Evolutionary conservation across 53 echinoderm and acorn worm species (phyloP).

Genomic region (Patiria pectinifera): DNA sequence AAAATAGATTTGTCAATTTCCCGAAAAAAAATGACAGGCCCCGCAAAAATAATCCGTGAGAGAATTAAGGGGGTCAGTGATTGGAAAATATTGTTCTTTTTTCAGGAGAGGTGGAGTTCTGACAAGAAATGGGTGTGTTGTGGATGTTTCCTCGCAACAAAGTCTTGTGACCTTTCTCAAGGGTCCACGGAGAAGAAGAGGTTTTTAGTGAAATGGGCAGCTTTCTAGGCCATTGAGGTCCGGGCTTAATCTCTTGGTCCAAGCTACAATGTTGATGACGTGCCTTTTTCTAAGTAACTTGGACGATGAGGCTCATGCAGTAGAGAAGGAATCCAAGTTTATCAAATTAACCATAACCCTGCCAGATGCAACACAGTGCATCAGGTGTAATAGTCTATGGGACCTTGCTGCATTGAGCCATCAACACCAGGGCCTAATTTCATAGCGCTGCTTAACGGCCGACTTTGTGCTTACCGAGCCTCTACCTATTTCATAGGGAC

Average conservation of each 20-base stretch:
- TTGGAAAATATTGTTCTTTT: neutral
- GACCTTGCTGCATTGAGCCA: too few species aligned
- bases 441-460: too few species aligned
- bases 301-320: too few species aligned
- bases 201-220: neutral
- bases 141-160: neutral
- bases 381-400: too few species aligned
- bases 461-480: too few species aligned
- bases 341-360: too few species aligned
- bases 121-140: neutral
- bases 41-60: neutral
- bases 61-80: neutral
- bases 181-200: neutral
- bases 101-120: neutral
- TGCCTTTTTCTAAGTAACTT: neutral
- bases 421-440: too few species aligned
- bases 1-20: conserved; percentile 25
- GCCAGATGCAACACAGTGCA: too few species aligned
- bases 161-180: neutral
- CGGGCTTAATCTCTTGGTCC: neutral
- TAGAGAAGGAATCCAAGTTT: too few species aligned
- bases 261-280: neutral
- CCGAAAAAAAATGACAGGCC: neutral
- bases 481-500: too few species aligned
- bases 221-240: neutral